phyloP scores from a whole-genome alignment of 2,888 invertebrate genomes.

The Pheosia tremula region DNA sequence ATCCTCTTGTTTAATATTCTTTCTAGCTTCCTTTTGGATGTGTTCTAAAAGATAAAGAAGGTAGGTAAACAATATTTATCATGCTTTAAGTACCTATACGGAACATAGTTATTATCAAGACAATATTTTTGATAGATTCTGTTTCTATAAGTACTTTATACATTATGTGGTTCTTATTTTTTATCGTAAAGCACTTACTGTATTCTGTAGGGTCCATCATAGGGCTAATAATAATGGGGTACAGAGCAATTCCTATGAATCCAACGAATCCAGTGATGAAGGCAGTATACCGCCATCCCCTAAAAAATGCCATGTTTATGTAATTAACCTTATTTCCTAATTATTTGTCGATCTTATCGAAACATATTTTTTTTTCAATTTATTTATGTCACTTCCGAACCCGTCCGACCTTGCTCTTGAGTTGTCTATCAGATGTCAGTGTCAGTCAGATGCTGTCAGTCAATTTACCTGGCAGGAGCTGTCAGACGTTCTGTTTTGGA shows the following conservation, averaged over 20 bases:
- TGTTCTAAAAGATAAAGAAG: conserved; percentile 63
- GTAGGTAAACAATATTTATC: no score
- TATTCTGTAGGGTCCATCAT: conserved; percentile 86
- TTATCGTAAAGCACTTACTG: conserved; percentile 74
- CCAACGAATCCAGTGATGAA: conserved; percentile 84
- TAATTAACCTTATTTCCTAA: conserved; percentile 9
- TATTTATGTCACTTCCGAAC: no score
- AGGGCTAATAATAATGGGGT: conserved; percentile 86
- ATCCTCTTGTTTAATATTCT: conserved; percentile 82
- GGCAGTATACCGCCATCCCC: conserved; percentile 80
- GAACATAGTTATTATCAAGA: no score
- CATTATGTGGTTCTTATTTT: no score
- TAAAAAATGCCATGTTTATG: conserved; percentile 49
- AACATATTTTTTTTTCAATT: not conserved
- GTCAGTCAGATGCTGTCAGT: no score
- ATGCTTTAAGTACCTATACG: no score
- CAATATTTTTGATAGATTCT: no score
- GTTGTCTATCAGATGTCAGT: no score
- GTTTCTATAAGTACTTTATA: no score
- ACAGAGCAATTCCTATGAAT: conserved; percentile 79
- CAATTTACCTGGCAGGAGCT: no score
- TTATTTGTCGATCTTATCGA: not conserved
- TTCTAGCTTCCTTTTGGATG: conserved; percentile 79
- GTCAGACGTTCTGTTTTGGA: no score
- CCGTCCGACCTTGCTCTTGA: no score